Conservation (phyloP, 2,888 invertebrate genomes). For the Phengaris arion region DNA sequence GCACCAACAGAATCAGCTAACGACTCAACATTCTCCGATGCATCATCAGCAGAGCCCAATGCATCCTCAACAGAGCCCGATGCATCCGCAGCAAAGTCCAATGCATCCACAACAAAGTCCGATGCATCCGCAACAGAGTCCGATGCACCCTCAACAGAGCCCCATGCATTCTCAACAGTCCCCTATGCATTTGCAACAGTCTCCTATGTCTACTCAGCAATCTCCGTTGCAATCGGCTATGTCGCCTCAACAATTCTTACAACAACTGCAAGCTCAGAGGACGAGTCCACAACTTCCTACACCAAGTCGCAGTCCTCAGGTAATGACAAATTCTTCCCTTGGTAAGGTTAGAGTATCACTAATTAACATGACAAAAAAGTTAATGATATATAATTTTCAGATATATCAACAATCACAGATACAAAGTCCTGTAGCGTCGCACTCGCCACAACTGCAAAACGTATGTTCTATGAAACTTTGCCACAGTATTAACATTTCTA, state of each 20-base stretch:
- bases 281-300: conserved; percentile 73
- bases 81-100: conserved; percentile 56
- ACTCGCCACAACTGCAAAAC: conserved; percentile 72
- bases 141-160: conserved; percentile 60
- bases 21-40: conserved; percentile 57
- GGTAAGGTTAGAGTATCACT: not conserved
- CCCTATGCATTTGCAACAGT: conserved; percentile 51
- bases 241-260: conserved; percentile 52
- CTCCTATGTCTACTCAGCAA: conserved; percentile 61
- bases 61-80: conserved; percentile 59
- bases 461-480: conserved; percentile 49
- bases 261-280: conserved; percentile 67
- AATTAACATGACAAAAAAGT: not conserved
- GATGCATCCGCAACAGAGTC: conserved; percentile 57
- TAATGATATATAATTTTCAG: conserved; percentile 46
- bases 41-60: conserved; percentile 60
- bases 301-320: conserved; percentile 75
- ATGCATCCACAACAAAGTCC: conserved; percentile 60
- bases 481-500: not conserved
- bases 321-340: conserved; percentile 36
- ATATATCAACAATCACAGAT: conserved; percentile 76
- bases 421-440: conserved; percentile 71
- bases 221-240: conserved; percentile 52
- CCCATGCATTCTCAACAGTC: conserved; percentile 54
- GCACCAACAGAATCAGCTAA: conserved; percentile 54